These are phyloP conservation scores for Zosterops hypoxanthus DNA, from an alignment of 2,113 vertebrate species.

Conservation along the genomic window DNA sequence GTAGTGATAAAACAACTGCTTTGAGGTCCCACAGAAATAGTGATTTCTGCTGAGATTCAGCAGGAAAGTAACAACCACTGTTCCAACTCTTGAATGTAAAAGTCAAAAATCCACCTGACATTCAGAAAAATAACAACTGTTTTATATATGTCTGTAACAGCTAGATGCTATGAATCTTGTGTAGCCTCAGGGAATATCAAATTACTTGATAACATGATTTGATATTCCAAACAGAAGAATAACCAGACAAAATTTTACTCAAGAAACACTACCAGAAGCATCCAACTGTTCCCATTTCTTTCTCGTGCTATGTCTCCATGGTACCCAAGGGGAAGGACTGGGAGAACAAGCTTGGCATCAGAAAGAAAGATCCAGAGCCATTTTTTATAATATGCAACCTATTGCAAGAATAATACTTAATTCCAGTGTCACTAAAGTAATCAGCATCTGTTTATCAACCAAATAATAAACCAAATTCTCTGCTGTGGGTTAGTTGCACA, in stretches of 20 bases:
- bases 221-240: slow-evolving; percentile 51
- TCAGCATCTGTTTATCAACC: neutral
- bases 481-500: neutral
- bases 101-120: slow-evolving; percentile 12
- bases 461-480: neutral
- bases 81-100: neutral
- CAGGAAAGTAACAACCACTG: neutral
- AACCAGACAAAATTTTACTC: slow-evolving; percentile 33
- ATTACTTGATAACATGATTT: slow-evolving; percentile 7
- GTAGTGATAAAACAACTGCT: neutral
- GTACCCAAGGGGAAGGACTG: neutral
- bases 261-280: slow-evolving; percentile 19
- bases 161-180: neutral
- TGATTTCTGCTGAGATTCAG: neutral
- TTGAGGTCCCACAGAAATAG: neutral
- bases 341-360: neutral
- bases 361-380: neutral
- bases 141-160: neutral
- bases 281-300: neutral
- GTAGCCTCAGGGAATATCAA: neutral
- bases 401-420: neutral
- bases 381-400: neutral
- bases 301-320: neutral
- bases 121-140: slow-evolving; percentile 1
- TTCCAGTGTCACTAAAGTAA: neutral